Conservation (phyloP, 2,888 invertebrate species). For the Volucella zonaria region DNA sequence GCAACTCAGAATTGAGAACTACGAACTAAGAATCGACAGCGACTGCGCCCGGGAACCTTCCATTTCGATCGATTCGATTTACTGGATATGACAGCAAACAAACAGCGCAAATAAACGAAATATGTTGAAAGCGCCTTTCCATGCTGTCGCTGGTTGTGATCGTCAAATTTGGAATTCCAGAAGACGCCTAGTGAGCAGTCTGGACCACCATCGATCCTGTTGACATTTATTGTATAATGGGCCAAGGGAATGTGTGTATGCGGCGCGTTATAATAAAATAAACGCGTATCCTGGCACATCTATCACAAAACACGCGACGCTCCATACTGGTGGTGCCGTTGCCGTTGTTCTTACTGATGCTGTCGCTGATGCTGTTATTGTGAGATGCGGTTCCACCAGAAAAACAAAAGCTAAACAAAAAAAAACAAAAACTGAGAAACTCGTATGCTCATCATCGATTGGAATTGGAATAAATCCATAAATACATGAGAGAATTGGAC, state of each 20-base stretch:
- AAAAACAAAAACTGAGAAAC: background rate
- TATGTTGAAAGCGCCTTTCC: constrained; percentile 65
- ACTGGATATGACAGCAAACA: constrained; percentile 68
- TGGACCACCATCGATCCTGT: constrained; percentile 70
- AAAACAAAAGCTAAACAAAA: background rate
- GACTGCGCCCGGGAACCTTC: background rate
- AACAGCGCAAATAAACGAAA: constrained; percentile 60
- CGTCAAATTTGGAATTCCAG: constrained; percentile 69
- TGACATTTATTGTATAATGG: constrained; percentile 73
- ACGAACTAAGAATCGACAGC: no score
- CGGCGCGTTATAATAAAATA: constrained; percentile 80
- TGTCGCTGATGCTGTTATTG: constrained; percentile 1
- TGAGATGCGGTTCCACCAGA: background rate
- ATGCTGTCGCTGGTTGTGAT: constrained; percentile 35
- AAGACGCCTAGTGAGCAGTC: constrained; percentile 58
- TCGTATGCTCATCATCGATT: constrained; percentile 47
- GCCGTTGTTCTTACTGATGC: constrained; percentile 22
- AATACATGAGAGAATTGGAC: constrained; percentile 73
- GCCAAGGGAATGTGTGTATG: constrained; percentile 64
- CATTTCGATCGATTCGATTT: constrained; percentile 49
- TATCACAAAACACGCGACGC: constrained; percentile 79
- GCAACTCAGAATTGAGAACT: no score
- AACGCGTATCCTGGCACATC: constrained; percentile 83
- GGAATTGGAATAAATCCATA: constrained; percentile 75
- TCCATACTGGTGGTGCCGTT: constrained; percentile 12